These are phyloP conservation scores for Saccopteryx leptura DNA, from an alignment of 2,113 vertebrate genomes.

Conservation along the genomic window DNA sequence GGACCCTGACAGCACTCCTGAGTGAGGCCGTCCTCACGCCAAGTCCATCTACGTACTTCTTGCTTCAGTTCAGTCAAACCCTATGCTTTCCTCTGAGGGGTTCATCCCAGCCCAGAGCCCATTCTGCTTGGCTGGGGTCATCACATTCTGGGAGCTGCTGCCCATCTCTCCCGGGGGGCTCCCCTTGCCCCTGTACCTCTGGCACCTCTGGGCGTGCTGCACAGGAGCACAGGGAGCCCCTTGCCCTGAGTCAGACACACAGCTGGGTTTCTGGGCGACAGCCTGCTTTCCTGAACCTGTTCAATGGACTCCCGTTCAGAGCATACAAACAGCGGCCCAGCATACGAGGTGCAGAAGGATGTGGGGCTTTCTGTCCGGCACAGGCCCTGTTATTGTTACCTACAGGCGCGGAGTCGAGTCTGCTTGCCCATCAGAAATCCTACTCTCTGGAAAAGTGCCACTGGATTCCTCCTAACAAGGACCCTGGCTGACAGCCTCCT, in stretches of 20 bases:
- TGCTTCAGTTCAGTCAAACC: background rate
- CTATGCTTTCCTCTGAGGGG: background rate
- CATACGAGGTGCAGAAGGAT: background rate
- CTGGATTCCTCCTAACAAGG: background rate
- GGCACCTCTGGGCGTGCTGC: background rate
- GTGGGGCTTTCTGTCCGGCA: background rate
- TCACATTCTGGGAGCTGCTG: background rate
- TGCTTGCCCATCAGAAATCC: background rate
- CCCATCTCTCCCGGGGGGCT: rapidly evolving
- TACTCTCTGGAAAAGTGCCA: background rate
- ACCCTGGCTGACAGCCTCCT: background rate
- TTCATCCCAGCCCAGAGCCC: background rate
- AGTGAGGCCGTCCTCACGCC: background rate
- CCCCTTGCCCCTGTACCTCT: background rate
- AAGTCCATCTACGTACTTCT: background rate
- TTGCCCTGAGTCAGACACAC: background rate
- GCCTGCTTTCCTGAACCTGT: background rate
- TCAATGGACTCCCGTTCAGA: background rate
- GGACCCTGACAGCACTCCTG: rapidly evolving
- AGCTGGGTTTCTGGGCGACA: background rate
- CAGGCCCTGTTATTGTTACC: background rate
- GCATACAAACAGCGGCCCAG: background rate
- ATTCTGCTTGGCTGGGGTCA: background rate
- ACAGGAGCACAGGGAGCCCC: background rate
- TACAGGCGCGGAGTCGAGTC: background rate